These are phyloP conservation scores for Thalassoma bifasciatum DNA, from an alignment of 2,113 vertebrate genomes.

Conservation along the genomic window DNA sequence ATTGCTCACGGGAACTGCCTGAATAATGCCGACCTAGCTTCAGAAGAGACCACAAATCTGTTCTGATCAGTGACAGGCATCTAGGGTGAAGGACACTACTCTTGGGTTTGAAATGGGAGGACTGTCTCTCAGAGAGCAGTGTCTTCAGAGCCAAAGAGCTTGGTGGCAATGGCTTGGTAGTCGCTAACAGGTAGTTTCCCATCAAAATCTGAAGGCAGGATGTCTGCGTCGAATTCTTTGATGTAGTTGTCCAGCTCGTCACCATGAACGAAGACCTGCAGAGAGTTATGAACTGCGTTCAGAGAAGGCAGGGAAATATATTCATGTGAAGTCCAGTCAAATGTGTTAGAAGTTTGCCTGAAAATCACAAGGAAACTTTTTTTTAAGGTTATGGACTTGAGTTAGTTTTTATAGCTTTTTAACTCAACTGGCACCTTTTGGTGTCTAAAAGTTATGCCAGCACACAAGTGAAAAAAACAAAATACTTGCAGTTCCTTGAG, in stretches of 20 bases:
- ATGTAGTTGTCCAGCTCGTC: slow-evolving; percentile 91
- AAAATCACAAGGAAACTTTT: too few species aligned
- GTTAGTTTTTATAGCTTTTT: too few species aligned
- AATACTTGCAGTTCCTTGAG: too few species aligned
- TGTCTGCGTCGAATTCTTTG: slow-evolving; percentile 89
- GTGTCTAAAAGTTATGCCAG: too few species aligned
- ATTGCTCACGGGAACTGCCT: slow-evolving; percentile 10
- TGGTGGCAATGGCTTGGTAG: slow-evolving; percentile 84
- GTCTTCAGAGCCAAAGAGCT: slow-evolving; percentile 93
- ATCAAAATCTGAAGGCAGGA: slow-evolving; percentile 91
- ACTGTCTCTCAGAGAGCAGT: slow-evolving; percentile 86
- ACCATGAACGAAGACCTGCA: slow-evolving; percentile 92
- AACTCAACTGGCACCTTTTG: too few species aligned
- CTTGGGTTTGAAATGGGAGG: slow-evolving; percentile 2
- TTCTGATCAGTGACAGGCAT: slow-evolving; percentile 36
- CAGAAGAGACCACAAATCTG: slow-evolving; percentile 15
- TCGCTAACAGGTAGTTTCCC: slow-evolving; percentile 88
- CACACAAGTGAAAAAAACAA: too few species aligned
- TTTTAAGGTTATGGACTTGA: too few species aligned
- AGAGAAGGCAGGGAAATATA: not conserved
- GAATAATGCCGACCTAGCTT: slow-evolving; percentile 40
- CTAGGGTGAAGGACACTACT: slow-evolving; percentile 27
- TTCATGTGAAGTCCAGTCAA: too few species aligned
- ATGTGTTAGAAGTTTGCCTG: too few species aligned
- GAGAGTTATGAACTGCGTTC: not conserved